Conservation (phyloP, 2,113 vertebrate species). For the Vireo altiloquus region DNA sequence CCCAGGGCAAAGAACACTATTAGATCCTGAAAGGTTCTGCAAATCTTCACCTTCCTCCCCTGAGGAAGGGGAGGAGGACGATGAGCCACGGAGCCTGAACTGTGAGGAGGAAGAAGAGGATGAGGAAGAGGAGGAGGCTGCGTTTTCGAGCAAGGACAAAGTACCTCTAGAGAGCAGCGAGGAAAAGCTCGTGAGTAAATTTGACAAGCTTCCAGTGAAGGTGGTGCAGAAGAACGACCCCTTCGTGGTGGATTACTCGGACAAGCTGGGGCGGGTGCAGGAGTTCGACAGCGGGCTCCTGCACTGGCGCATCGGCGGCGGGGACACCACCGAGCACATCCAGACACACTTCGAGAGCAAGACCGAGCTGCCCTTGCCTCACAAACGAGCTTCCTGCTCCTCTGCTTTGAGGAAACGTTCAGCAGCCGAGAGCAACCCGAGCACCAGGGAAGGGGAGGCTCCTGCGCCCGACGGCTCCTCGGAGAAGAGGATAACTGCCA, state of each 20-base stretch:
- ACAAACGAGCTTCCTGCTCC: constrained; percentile 73
- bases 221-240: constrained; percentile 91
- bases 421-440: constrained; percentile 57
- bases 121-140: constrained; percentile 79
- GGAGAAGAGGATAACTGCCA: constrained; percentile 84
- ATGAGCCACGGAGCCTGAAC: constrained; percentile 61
- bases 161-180: constrained; percentile 70
- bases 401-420: constrained; percentile 68
- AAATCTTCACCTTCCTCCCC: constrained; percentile 78
- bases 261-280: constrained; percentile 86
- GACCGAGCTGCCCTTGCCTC: constrained; percentile 75
- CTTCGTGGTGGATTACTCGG: constrained; percentile 85
- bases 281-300: constrained; percentile 95
- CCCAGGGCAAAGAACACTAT: constrained; percentile 92
- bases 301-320: constrained; percentile 96
- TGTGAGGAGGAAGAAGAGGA: constrained; percentile 75
- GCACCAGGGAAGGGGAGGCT: constrained; percentile 65
- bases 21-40: constrained; percentile 83
- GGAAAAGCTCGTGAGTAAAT: constrained; percentile 91
- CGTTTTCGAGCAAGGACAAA: constrained; percentile 71
- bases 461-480: constrained; percentile 67
- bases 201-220: constrained; percentile 94
- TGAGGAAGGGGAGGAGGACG: constrained; percentile 74
- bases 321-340: constrained; percentile 97
- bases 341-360: constrained; percentile 97